Evolutionary conservation across 1,140 invertebrate genomes (phyloP).

Genomic region (Venturia canescens): DNA sequence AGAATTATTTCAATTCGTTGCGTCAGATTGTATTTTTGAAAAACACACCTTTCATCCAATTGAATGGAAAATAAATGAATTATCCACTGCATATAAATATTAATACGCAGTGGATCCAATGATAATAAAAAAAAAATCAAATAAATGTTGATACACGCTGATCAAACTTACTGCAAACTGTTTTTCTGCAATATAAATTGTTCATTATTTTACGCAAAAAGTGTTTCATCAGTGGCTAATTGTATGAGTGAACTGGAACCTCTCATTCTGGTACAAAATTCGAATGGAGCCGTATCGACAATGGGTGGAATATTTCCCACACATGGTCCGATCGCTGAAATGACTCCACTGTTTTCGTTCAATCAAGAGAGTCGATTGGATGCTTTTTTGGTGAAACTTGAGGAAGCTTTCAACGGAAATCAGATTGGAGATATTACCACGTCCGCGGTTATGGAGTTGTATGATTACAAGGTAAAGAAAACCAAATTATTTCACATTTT

Average conservation of each 20-base stretch:
- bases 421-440: slow-evolving; percentile 78
- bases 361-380: slow-evolving; percentile 77
- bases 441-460: slow-evolving; percentile 84
- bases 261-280: slow-evolving; percentile 67
- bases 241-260: slow-evolving; percentile 76
- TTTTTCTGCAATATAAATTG: too few relatives aligned
- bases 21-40: too few relatives aligned
- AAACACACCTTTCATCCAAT: too few relatives aligned
- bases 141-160: too few relatives aligned
- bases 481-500: neutral
- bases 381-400: slow-evolving; percentile 74
- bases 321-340: slow-evolving; percentile 46
- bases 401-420: slow-evolving; percentile 70
- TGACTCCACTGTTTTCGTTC: slow-evolving; percentile 66
- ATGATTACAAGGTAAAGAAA: slow-evolving; percentile 79
- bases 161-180: too few relatives aligned
- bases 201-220: slow-evolving; percentile 40
- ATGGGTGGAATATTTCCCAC: slow-evolving; percentile 46
- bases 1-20: neutral
- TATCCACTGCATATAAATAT: too few relatives aligned
- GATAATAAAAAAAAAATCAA: too few relatives aligned
- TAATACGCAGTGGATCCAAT: too few relatives aligned
- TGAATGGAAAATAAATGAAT: too few relatives aligned
- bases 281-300: slow-evolving; percentile 52
- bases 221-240: slow-evolving; percentile 70